Base-by-base conservation (phyloP, 2,797 vertebrate species). In the Chaenodraco wilsoni region DNA sequence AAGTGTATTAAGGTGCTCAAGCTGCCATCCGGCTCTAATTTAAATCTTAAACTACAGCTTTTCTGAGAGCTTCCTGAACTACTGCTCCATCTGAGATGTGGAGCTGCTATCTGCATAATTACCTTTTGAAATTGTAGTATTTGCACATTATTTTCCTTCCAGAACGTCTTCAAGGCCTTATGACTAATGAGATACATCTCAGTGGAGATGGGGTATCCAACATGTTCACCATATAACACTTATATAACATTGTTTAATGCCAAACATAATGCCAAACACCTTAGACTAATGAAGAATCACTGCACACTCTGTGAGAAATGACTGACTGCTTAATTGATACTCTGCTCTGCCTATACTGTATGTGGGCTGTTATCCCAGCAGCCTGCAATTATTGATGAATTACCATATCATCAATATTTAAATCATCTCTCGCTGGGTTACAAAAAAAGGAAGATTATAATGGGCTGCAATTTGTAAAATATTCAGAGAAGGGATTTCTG, bases 371-470 rank as follows among this genome's bases (percentile, higher is more conserved):
- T 83, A 85, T 88, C 81, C 79, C 61, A 88, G 77, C 81, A 76
- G 62, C 65, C 70, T 23, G 3, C 70, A 86, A 89, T 84, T 89
- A 91, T 83, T 81, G 83, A 88, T 82, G 65, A 84, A 89, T 92
- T 92, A 90, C 78, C 91, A 92, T 88, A 77, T 81, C 87, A 90
- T 92, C 74, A 86, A 92, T 92, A 90, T 93, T 92, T 78, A 87
- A 92, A 57, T 59, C 73, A 78, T 82, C 81, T 85, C 82, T 63
- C 66, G 33, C 72, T 58, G 46, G 54, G 55, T 72, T 78, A 75
- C 69, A 89, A 87, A 82, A 73, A 77, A 63, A 51, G 60, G 33
- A 37, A 44, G 58, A 78, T 80, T 78, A 89, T 85, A 88, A 89
- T 84, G 65, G 80, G 58, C 74, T 50, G 58, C 63, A 88, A 88